Conservation (phyloP, 1,140 invertebrate species). For the Coptotermes formosanus region DNA sequence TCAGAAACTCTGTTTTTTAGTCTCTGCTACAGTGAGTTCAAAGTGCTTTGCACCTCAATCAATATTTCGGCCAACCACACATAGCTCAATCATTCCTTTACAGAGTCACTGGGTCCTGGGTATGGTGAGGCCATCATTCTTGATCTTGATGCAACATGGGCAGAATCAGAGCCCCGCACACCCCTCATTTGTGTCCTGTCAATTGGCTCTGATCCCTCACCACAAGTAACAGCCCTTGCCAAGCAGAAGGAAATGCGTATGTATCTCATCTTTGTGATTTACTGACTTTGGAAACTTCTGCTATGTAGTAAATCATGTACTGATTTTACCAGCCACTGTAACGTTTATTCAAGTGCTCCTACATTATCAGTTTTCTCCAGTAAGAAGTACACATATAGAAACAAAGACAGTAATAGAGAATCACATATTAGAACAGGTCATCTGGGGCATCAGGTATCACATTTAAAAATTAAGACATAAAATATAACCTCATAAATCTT, state of each 20-base stretch:
- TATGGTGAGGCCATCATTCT: slow-evolving; percentile 91
- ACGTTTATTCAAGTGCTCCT: no score
- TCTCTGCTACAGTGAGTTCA: no score
- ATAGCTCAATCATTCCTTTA: background rate
- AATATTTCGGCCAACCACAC: background rate
- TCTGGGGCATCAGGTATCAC: background rate
- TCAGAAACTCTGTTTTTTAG: no score
- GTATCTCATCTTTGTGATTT: slow-evolving; percentile 37
- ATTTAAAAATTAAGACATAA: background rate
- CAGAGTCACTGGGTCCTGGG: slow-evolving; percentile 82
- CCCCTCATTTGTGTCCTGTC: slow-evolving; percentile 92
- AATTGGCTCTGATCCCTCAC: slow-evolving; percentile 93
- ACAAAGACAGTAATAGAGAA: background rate
- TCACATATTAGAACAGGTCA: background rate
- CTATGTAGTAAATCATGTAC: no score
- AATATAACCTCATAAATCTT: background rate
- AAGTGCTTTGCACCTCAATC: no score
- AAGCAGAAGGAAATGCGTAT: slow-evolving; percentile 84
- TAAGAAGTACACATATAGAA: background rate
- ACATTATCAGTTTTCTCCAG: background rate
- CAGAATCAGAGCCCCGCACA: slow-evolving; percentile 81
- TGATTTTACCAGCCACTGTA: no score
- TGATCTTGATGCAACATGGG: slow-evolving; percentile 87
- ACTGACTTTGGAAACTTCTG: no score
- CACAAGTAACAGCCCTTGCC: slow-evolving; percentile 84